These are phyloP conservation scores for Ernsta delagoae DNA, from an alignment of 2,888 invertebrate species.

Conservation along the genomic window DNA sequence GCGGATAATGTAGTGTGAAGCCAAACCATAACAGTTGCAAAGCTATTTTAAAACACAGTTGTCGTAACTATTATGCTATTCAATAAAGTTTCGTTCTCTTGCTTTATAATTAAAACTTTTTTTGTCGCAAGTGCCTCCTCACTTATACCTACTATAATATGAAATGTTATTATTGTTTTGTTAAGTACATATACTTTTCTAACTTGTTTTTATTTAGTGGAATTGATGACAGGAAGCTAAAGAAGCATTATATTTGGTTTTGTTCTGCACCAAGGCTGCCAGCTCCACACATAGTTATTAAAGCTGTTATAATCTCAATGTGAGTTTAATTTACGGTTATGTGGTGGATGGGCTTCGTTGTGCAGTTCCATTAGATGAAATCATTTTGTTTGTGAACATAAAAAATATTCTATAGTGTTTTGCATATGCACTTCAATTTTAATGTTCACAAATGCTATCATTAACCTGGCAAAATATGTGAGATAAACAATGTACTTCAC, in stretches of 20 bases:
- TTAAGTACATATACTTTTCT: neutral
- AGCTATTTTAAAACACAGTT: conserved; percentile 22
- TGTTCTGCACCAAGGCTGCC: conserved; percentile 53
- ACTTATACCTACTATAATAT: neutral
- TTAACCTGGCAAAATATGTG: too few species aligned
- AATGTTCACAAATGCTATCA: too few species aligned
- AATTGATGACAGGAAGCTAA: conserved; percentile 59
- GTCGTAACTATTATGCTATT: conserved; percentile 6
- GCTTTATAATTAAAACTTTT: neutral
- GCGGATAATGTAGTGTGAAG: conserved; percentile 14
- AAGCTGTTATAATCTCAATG: conserved; percentile 48
- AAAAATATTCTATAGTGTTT: neutral
- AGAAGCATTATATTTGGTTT: conserved; percentile 55
- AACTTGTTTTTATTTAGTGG: conserved; percentile 49
- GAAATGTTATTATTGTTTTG: neutral
- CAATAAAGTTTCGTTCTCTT: neutral
- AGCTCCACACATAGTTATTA: conserved; percentile 44
- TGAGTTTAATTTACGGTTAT: conserved; percentile 53
- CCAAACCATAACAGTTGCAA: conserved; percentile 29
- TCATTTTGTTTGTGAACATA: neutral
- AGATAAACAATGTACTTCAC: too few species aligned
- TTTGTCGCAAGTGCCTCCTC: neutral
- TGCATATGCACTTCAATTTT: neutral
- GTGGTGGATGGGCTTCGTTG: conserved; percentile 48
- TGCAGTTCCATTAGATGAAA: conserved; percentile 42